Percentiles rank a stretch among this genome's conserved stretches.
phyloP scores from a whole-genome alignment of 2,113 vertebrate species.

The Synodontis membranacea region DNA sequence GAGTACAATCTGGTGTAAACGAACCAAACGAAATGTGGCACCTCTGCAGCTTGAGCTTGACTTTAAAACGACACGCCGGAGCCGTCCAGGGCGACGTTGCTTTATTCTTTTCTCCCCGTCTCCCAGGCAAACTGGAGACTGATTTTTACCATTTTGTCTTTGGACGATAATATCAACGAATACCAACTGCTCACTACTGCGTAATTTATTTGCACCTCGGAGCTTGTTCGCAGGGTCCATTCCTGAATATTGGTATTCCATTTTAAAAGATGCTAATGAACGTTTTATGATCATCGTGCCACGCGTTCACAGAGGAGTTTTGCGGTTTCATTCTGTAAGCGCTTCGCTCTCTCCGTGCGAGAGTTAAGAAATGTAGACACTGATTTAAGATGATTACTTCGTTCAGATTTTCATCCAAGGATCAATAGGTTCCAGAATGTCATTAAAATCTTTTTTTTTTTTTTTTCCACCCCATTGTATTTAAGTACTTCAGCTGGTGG shows the following conservation, averaged over 20 bases:
- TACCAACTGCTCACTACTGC: conserved; percentile 38
- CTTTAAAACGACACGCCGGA: neutral
- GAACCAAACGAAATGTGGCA: neutral
- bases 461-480: neutral
- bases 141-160: conserved; percentile 28
- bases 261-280: conserved; percentile 40
- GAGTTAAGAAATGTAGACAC: conserved; percentile 9
- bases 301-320: neutral
- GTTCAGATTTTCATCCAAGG: neutral
- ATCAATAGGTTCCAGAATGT: conserved; percentile 1
- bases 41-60: neutral
- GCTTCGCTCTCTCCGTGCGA: neutral
- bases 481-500: conserved; percentile 27
- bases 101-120: too few relatives aligned
- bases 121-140: conserved; percentile 9
- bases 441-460: neutral
- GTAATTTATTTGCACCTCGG: conserved; percentile 51
- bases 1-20: conserved; percentile 79
- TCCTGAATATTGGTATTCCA: conserved; percentile 52
- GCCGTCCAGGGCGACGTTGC: neutral
- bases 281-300: neutral
- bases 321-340: conserved; percentile 7
- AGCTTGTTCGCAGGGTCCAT: conserved; percentile 38
- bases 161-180: conserved; percentile 22
- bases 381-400: conserved; percentile 5